Conservation (phyloP, 1,140 invertebrate genomes). For the Melanaphis sacchari region DNA sequence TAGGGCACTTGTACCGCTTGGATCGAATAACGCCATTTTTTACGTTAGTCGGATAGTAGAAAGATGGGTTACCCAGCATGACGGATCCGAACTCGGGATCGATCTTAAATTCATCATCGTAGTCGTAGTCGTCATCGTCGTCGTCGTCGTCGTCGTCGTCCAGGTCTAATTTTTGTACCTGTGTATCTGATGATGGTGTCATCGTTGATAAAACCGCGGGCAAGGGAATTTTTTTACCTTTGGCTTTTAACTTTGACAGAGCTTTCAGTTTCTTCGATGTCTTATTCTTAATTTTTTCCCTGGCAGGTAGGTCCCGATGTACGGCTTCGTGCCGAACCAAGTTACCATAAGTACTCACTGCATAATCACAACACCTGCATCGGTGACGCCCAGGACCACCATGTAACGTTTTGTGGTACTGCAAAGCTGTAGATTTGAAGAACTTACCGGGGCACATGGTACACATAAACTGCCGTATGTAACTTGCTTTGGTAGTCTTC, state of each 20-base stretch:
- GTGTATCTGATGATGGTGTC: background rate
- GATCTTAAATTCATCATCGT: too few relatives aligned
- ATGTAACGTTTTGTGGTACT: constrained; percentile 77
- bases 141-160: background rate
- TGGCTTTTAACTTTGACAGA: background rate
- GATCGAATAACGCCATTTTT: constrained; percentile 78
- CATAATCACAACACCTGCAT: constrained; percentile 85
- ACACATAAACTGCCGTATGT: constrained; percentile 66
- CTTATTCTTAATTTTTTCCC: constrained; percentile 45
- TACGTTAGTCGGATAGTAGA: constrained; percentile 77
- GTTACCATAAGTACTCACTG: constrained; percentile 78
- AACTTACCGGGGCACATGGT: constrained; percentile 75
- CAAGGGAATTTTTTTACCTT: background rate
- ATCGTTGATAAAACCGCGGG: background rate
- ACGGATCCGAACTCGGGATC: constrained; percentile 73
- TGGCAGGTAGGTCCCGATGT: constrained; percentile 63
- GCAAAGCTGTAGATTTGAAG: constrained; percentile 73
- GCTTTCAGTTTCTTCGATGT: constrained; percentile 25
- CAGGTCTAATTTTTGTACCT: background rate
- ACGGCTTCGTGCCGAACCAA: constrained; percentile 77
- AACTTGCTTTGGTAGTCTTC: constrained; percentile 34
- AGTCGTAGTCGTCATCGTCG: too few relatives aligned
- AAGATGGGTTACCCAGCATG: constrained; percentile 77
- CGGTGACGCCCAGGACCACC: constrained; percentile 74
- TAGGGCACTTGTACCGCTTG: constrained; percentile 82